phyloP scores from a whole-genome alignment of 1,140 invertebrate species.

The Brachionus rubens region DNA sequence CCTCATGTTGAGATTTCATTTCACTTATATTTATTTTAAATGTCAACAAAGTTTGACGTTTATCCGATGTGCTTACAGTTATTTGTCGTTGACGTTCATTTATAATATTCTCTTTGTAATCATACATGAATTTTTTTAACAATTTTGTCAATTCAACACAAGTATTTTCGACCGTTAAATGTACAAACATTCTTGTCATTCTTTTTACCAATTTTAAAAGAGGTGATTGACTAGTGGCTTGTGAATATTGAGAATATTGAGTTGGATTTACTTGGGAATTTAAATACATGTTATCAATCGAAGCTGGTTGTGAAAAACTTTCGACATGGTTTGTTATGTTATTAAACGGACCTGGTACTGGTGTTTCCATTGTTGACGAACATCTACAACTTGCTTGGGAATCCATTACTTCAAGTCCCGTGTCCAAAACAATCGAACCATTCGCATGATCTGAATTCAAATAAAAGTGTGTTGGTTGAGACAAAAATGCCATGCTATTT shows the following conservation, averaged over 20 bases:
- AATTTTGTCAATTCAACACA: constrained; percentile 65
- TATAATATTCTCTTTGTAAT: constrained; percentile 55
- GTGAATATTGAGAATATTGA: constrained; percentile 38
- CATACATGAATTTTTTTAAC: constrained; percentile 67
- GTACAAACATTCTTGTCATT: constrained; percentile 86
- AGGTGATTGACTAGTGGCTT: constrained; percentile 62
- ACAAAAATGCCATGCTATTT: constrained; percentile 34
- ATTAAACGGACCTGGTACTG: not conserved
- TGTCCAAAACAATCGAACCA: constrained; percentile 12
- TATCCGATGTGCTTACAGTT: constrained; percentile 32
- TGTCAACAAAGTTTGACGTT: constrained; percentile 33
- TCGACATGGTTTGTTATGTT: constrained; percentile 30
- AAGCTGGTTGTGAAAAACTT: constrained; percentile 42
- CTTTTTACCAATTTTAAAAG: constrained; percentile 78
- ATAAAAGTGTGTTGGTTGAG: constrained; percentile 36
- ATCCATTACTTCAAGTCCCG: constrained; percentile 20
- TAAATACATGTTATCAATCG: constrained; percentile 40
- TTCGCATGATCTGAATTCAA: not conserved
- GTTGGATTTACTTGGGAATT: constrained; percentile 42
- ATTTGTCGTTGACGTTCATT: constrained; percentile 22
- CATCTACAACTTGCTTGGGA: constrained; percentile 10
- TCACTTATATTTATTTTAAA: constrained; percentile 46
- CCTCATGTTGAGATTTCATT: constrained; percentile 29
- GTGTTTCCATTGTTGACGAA: constrained; percentile 1
- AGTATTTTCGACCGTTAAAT: constrained; percentile 66